Evolutionary conservation across 2,113 vertebrate genomes (phyloP).

Genomic region (Myocastor coypus): DNA sequence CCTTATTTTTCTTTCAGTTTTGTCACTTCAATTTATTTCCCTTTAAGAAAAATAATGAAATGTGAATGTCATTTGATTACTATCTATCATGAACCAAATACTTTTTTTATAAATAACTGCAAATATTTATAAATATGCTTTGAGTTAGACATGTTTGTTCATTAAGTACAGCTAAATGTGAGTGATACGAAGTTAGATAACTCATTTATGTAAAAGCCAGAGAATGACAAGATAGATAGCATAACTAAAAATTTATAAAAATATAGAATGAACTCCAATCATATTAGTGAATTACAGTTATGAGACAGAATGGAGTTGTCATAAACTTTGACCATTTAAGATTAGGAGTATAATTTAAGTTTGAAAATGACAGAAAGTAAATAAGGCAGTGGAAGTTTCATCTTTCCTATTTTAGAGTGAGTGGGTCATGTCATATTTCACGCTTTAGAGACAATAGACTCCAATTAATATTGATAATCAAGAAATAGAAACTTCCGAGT

Average conservation of each 20-base stretch:
- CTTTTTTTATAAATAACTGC: background rate
- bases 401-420: background rate
- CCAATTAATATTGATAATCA: conserved; percentile 18
- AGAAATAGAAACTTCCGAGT: background rate
- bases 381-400: background rate
- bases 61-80: background rate
- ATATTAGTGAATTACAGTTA: background rate
- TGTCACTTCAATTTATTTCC: conserved; percentile 11
- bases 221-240: background rate
- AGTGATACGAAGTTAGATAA: conserved; percentile 7
- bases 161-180: background rate
- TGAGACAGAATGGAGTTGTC: background rate
- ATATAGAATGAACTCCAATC: background rate
- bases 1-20: background rate
- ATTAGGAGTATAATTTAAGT: background rate
- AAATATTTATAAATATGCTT: conserved; percentile 22
- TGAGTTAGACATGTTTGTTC: background rate
- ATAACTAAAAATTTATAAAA: conserved; percentile 43
- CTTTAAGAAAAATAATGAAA: conserved; percentile 12
- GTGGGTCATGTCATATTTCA: background rate
- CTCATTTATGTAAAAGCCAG: background rate
- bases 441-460: background rate
- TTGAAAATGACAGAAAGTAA: background rate
- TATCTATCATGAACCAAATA: background rate
- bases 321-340: background rate